Conservation (phyloP, 2,113 vertebrate genomes). For the Aptenodytes forsteri region DNA sequence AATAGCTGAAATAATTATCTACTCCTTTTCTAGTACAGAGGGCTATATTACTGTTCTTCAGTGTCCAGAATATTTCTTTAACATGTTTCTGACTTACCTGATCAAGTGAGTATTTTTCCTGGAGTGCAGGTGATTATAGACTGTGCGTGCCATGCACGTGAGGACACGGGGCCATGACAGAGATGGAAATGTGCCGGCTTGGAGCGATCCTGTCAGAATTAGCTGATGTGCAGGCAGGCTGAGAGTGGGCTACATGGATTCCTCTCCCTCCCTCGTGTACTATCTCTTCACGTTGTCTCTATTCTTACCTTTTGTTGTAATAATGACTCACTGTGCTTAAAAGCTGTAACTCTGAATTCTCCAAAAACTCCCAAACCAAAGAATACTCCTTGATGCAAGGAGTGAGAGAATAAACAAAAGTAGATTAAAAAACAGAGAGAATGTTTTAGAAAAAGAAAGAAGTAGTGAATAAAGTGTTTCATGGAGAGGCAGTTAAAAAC, state of each 20-base stretch:
- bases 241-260: not conserved
- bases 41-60: not conserved
- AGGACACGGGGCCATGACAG: not conserved
- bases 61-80: not conserved
- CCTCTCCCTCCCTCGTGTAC: not conserved
- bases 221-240: not conserved
- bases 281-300: not conserved
- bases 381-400: not conserved
- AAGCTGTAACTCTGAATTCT: not conserved
- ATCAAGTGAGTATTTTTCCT: not conserved
- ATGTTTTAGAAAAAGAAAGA: not conserved
- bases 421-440: not conserved
- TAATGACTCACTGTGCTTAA: conserved; percentile 15
- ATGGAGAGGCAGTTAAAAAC: not conserved
- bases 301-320: conserved; percentile 12
- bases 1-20: not conserved
- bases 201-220: not conserved
- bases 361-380: not conserved
- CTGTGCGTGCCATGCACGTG: not conserved
- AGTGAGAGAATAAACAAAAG: not conserved
- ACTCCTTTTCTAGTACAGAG: not conserved
- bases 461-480: not conserved
- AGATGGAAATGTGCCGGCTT: not conserved
- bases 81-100: not conserved
- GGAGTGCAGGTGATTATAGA: not conserved